Evolutionary conservation across 2,888 invertebrate genomes (phyloP).

Genomic region (Ophioninae sp.): DNA sequence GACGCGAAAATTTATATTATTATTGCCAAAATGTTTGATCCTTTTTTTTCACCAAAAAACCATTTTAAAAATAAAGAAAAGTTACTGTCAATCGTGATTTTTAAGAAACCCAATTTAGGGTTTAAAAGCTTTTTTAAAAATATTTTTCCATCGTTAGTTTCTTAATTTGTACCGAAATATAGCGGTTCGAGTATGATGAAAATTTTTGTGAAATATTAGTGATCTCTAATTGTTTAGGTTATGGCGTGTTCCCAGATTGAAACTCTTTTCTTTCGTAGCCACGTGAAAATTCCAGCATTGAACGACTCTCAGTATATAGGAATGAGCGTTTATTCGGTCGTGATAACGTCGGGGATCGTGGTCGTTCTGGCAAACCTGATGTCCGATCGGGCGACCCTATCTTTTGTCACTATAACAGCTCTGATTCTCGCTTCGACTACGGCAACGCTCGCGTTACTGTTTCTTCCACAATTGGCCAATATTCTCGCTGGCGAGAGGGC

Average conservation of each 20-base stretch:
- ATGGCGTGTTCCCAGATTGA: background rate
- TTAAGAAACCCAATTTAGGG: no score
- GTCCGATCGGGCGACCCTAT: slow-evolving; percentile 90
- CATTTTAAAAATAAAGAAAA: no score
- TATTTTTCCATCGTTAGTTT: no score
- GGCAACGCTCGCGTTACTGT: slow-evolving; percentile 91
- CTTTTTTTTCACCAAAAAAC: no score
- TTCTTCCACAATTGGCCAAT: slow-evolving; percentile 91
- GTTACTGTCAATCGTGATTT: no score
- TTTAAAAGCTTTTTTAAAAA: no score
- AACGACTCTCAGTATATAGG: slow-evolving; percentile 97
- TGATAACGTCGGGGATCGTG: slow-evolving; percentile 92
- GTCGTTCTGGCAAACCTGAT: slow-evolving; percentile 94
- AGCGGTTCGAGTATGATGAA: no score
- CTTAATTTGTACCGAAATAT: no score
- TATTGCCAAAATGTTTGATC: background rate
- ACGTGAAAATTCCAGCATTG: slow-evolving; percentile 94
- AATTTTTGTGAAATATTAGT: no score
- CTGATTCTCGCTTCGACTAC: slow-evolving; percentile 93
- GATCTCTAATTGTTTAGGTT: background rate
- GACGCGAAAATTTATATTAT: background rate
- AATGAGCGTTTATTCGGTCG: slow-evolving; percentile 95
- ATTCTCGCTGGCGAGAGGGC: slow-evolving; percentile 87
- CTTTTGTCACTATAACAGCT: slow-evolving; percentile 91
- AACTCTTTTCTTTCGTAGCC: slow-evolving; percentile 80